These are phyloP conservation scores for Rhineura floridana DNA, from an alignment of 2,113 vertebrate genomes.

Conservation along the genomic window DNA sequence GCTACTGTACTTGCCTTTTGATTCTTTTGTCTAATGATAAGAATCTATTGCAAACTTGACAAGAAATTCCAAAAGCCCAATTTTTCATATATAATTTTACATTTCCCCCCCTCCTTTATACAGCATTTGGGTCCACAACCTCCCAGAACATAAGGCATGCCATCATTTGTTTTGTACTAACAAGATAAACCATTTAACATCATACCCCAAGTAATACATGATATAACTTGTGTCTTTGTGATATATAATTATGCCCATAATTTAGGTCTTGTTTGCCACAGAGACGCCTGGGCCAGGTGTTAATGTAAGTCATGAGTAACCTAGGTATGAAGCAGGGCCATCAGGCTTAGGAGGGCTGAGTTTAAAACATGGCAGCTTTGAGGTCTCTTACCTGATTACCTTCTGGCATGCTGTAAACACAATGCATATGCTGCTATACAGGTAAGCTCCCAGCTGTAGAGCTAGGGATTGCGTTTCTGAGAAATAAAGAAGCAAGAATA, in stretches of 20 bases:
- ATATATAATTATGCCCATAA: slow-evolving; percentile 17
- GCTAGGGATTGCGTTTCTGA: not conserved
- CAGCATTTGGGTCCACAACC: not conserved
- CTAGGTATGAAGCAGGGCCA: not conserved
- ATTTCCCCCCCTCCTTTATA: not conserved
- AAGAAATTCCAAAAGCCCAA: not conserved
- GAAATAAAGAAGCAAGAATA: not conserved
- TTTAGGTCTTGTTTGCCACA: slow-evolving; percentile 6
- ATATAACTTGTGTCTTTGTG: not conserved
- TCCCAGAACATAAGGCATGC: not conserved
- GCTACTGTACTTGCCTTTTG: not conserved
- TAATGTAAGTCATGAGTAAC: not conserved
- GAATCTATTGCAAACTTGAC: not conserved
- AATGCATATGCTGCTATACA: not conserved
- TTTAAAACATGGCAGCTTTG: not conserved
- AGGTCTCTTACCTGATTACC: not conserved
- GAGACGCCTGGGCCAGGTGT: not conserved
- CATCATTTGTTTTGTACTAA: slow-evolving; percentile 12
- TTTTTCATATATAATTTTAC: not conserved
- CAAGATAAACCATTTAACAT: slow-evolving; percentile 2
- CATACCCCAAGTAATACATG: not conserved
- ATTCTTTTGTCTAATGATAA: not conserved
- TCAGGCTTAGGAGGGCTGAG: not conserved
- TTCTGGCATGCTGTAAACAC: not conserved
- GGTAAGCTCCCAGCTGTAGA: not conserved